Evolutionary conservation across 2,797 vertebrate genomes (phyloP).

Genomic region (Hafferia zeledoni): DNA sequence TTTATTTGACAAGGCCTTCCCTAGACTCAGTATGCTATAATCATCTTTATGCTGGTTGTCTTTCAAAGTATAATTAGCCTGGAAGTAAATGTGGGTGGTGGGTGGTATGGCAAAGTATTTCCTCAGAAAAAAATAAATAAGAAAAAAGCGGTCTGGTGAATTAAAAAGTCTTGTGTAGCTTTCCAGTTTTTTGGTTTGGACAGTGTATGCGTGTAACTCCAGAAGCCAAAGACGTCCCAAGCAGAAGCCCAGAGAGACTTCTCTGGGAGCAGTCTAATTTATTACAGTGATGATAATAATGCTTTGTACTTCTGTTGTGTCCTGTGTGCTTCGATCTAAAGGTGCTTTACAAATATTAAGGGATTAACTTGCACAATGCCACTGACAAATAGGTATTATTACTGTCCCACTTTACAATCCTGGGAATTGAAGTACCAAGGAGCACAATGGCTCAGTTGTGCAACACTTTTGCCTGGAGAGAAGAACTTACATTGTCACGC

Average conservation of each 20-base stretch:
- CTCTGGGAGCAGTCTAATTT: neutral
- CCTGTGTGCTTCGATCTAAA: neutral
- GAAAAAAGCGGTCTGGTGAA: constrained; percentile 48
- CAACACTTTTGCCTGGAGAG: neutral
- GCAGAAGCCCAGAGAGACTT: neutral
- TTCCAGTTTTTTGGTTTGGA: constrained; percentile 70
- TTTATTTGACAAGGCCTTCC: constrained; percentile 33
- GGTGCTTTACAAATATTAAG: neutral
- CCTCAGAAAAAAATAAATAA: constrained; percentile 67
- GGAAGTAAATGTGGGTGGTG: constrained; percentile 55
- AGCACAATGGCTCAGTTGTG: neutral
- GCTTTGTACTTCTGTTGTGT: neutral
- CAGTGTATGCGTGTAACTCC: neutral
- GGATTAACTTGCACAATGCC: neutral
- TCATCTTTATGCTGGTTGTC: constrained; percentile 47
- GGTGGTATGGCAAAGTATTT: constrained; percentile 60
- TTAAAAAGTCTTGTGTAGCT: constrained; percentile 60
- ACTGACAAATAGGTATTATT: neutral
- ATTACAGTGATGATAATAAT: neutral
- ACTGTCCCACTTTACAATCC: neutral
- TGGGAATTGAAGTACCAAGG: neutral
- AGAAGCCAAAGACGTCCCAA: neutral
- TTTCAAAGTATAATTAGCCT: constrained; percentile 64
- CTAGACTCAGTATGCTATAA: constrained; percentile 12
- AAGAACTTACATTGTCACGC: neutral